phyloP scores from a whole-genome alignment of 2,113 vertebrate genomes.

The Ameiurus melas region DNA sequence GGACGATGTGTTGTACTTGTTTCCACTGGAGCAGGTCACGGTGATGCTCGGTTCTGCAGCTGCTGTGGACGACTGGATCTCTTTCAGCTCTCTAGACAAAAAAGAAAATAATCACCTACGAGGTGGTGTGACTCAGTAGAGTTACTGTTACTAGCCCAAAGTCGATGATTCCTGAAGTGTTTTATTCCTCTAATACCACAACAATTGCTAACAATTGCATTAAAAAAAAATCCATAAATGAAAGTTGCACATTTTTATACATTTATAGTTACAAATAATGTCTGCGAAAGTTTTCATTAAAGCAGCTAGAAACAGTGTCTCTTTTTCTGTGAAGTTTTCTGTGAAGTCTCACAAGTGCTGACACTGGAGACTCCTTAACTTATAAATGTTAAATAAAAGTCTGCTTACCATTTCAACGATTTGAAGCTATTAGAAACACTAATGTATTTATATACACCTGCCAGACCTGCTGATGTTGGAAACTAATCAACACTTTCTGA shows the following conservation, averaged over 20 bases:
- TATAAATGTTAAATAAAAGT: neutral
- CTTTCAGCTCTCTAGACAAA: conserved; percentile 86
- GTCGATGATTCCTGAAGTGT: too few relatives aligned
- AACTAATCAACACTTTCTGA: neutral
- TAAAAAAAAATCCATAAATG: neutral
- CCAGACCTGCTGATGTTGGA: neutral
- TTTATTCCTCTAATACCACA: neutral
- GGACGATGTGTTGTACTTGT: conserved; percentile 75
- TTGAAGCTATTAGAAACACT: neutral
- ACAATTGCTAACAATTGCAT: neutral
- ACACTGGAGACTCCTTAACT: neutral
- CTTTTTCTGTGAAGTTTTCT: neutral
- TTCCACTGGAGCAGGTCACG: conserved; percentile 84
- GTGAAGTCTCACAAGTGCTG: neutral
- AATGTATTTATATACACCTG: neutral
- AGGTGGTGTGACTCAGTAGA: neutral
- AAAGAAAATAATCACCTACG: neutral
- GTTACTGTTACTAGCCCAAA: neutral
- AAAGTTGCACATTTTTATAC: neutral
- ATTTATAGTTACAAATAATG: neutral
- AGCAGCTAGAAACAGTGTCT: neutral
- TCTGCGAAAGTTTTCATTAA: neutral
- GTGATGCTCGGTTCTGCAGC: conserved; percentile 88
- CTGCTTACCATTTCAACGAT: neutral
- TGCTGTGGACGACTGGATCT: conserved; percentile 90